Evolutionary conservation across 2,113 vertebrate genomes (phyloP).

Genomic region (Dipodomys stephensi): DNA sequence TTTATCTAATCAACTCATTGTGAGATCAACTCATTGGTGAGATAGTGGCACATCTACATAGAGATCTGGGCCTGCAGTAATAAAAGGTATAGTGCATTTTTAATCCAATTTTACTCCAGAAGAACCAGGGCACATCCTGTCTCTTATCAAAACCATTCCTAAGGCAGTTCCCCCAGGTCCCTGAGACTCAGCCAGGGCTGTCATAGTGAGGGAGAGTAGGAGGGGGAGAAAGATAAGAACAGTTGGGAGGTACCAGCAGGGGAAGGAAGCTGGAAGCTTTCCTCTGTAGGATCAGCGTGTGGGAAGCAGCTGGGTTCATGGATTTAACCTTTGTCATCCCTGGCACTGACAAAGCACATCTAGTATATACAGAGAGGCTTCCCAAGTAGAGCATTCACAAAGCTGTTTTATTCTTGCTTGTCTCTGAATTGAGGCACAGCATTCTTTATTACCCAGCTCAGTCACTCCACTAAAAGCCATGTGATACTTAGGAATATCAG

Average conservation of each 20-base stretch:
- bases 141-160: constrained; percentile 71
- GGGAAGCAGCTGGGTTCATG: constrained; percentile 77
- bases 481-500: neutral
- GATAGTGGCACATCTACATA: neutral
- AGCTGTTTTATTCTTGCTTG: neutral
- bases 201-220: constrained; percentile 32
- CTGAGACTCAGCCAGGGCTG: constrained; percentile 49
- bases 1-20: neutral
- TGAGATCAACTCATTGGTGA: neutral
- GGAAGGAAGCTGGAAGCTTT: constrained; percentile 71
- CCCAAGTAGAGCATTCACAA: constrained; percentile 31
- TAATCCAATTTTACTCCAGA: constrained; percentile 31
- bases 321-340: constrained; percentile 73
- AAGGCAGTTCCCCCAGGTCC: constrained; percentile 29
- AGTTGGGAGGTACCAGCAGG: constrained; percentile 37
- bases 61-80: neutral
- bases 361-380: constrained; percentile 57
- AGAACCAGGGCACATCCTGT: constrained; percentile 64
- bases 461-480: neutral
- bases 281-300: constrained; percentile 59
- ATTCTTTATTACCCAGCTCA: neutral
- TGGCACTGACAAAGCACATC: constrained; percentile 72
- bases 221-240: constrained; percentile 63
- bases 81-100: neutral
- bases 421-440: neutral